Evolutionary conservation across 1,140 invertebrate genomes (phyloP).

Genomic region (Lamellibrachia luymesi): DNA sequence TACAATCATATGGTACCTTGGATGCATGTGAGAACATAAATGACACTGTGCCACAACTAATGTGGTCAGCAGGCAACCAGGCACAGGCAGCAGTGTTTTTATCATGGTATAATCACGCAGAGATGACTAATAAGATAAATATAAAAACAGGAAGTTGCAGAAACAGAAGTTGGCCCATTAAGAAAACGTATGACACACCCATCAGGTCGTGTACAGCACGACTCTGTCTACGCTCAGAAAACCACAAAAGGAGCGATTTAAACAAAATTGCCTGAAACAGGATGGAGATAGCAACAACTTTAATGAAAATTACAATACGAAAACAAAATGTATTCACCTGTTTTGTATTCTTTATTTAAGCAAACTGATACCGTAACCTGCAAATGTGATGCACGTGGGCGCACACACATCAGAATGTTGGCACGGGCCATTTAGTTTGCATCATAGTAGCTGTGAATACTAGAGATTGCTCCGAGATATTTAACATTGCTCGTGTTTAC

Average conservation of each 20-base stretch:
- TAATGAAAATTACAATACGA: neutral
- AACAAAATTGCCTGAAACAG: neutral
- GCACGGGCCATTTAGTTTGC: neutral
- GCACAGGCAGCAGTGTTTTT: neutral
- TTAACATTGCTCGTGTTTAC: neutral
- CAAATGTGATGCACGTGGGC: neutral
- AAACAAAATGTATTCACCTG: neutral
- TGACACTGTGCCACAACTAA: neutral
- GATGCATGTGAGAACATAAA: neutral
- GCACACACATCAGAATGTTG: neutral
- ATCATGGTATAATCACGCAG: neutral
- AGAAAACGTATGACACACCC: neutral
- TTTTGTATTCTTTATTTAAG: neutral
- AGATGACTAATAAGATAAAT: slow-evolving; percentile 6
- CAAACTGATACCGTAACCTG: neutral
- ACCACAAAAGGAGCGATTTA: neutral
- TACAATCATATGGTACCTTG: neutral
- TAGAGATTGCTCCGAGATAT: neutral
- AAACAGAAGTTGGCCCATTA: neutral
- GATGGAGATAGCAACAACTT: neutral
- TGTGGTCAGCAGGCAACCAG: neutral
- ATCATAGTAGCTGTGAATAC: neutral
- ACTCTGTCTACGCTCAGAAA: neutral
- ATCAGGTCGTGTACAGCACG: neutral
- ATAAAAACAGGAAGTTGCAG: neutral